Base-by-base conservation (phyloP, 1,140 invertebrate genomes). In the Sipha flava region DNA sequence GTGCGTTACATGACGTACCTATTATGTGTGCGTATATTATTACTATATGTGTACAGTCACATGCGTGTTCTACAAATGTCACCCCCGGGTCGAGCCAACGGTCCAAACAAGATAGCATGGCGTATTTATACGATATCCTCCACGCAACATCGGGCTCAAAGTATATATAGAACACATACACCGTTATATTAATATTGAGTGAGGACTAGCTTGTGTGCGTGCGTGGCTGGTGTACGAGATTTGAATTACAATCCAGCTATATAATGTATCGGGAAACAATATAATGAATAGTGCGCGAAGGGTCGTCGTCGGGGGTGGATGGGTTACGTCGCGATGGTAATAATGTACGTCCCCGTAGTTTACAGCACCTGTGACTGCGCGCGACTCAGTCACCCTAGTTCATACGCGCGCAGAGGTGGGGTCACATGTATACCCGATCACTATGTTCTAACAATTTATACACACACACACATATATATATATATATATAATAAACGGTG, bases 171-270 rank as follows among this genome's bases (percentile, higher is more conserved):
- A n/a, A n/a, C n/a, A n/a, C n/a, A n/a, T n/a, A n/a, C n/a, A n/a
- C n/a, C n/a, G n/a, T n/a, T n/a, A n/a, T n/a, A n/a, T n/a, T n/a
- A n/a, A n/a, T n/a, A n/a, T n/a, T n/a, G n/a, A n/a, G n/a, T n/a
- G n/a, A n/a, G n/a, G n/a, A n/a, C n/a, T n/a, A n/a, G n/a, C n/a
- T 4, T 18, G 49, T 52, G 49, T 52, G 49, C 21, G 23, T 59
- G 23, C 12, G 26, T 59, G 3, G 3, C n/a, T n/a, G n/a, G n/a
- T n/a, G 9, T 57, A 75, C 72, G 72, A 57, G 72, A 75, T 75
- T 75, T 75, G 72, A 75, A 75, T 75, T 54, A 75, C 72, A 75
- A 75, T 75, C 34, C 12, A 54, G n/a, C n/a, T n/a, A n/a, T n/a
- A n/a, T n/a, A n/a, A n/a, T n/a, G n/a, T 66, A 66, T 54, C 45